A percentile compares a stretch with the other conserved stretches of the same genome.
Evolutionary conservation across 1,140 invertebrate genomes (phyloP).

Genomic region (Sitophilus oryzae): DNA sequence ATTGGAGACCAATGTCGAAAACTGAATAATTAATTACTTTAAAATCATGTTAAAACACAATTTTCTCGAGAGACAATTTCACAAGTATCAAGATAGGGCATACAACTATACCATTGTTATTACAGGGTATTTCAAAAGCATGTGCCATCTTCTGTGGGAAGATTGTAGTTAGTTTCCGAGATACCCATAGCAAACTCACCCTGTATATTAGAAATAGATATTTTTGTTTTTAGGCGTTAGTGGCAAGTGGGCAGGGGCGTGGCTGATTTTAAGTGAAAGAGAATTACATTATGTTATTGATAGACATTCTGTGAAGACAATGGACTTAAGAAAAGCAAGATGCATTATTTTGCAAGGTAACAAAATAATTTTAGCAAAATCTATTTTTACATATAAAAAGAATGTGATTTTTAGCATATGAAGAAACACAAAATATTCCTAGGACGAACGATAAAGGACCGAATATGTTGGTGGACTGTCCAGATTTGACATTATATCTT

Average conservation of each 20-base stretch:
- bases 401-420: conserved; percentile 35
- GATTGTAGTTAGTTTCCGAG: no score
- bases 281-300: conserved; percentile 61
- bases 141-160: no score
- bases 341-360: conserved; percentile 59
- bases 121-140: no score
- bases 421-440: conserved; percentile 45
- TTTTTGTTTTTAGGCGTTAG: conserved; percentile 50
- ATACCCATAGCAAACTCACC: no score
- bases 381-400: neutral
- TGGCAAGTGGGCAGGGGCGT: conserved; percentile 68
- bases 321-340: conserved; percentile 75
- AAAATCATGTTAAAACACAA: no score
- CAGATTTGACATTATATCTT: conserved; percentile 58
- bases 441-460: conserved; percentile 55
- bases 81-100: no score
- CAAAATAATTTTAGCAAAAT: no score
- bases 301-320: conserved; percentile 51
- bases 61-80: no score
- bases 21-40: no score
- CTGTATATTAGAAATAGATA: neutral
- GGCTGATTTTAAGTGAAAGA: conserved; percentile 67
- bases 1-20: no score
- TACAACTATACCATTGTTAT: no score
- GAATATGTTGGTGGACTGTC: conserved; percentile 60